Conservation (phyloP, 2,797 vertebrate genomes). For the Sebastes oblongus region DNA sequence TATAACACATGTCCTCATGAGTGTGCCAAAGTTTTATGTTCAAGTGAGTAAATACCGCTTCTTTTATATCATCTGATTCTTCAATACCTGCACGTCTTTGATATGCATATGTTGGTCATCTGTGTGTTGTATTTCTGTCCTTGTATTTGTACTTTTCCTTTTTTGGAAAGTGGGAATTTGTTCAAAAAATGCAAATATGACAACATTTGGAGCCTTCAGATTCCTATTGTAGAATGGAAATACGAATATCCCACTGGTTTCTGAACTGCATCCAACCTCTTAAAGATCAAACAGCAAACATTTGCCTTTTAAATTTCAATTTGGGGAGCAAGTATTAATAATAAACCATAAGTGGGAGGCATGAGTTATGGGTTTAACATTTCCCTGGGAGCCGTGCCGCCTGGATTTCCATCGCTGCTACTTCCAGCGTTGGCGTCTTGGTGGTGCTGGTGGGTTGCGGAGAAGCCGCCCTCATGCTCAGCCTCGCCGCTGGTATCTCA, state of each 20-base stretch:
- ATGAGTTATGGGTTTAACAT: constrained; percentile 80
- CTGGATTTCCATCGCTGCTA: constrained; percentile 25
- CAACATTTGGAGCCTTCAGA: not conserved
- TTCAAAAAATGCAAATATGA: constrained; percentile 12
- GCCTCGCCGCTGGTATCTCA: constrained; percentile 25
- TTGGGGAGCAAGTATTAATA: constrained; percentile 75
- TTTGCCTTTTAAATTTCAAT: constrained; percentile 75
- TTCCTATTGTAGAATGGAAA: constrained; percentile 47
- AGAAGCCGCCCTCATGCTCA: not conserved
- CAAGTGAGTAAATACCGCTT: constrained; percentile 84
- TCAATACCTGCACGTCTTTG: not conserved
- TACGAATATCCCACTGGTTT: constrained; percentile 50
- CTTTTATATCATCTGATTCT: constrained; percentile 7
- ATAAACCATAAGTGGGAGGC: constrained; percentile 74
- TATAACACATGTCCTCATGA: constrained; percentile 91
- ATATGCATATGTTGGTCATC: constrained; percentile 14
- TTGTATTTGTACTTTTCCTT: not conserved
- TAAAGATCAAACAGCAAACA: constrained; percentile 77
- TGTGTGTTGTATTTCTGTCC: not conserved
- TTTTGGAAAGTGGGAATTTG: constrained; percentile 11
- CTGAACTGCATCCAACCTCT: constrained; percentile 61
- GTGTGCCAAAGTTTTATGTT: constrained; percentile 96
- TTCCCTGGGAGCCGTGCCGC: constrained; percentile 61
- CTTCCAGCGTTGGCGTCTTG: constrained; percentile 54
- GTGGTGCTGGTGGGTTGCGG: constrained; percentile 73